Evolutionary conservation across 2,888 invertebrate genomes (phyloP), one percentile per base, ranked within the genome.

Genomic region (Lasioglossum marginatum): DNA sequence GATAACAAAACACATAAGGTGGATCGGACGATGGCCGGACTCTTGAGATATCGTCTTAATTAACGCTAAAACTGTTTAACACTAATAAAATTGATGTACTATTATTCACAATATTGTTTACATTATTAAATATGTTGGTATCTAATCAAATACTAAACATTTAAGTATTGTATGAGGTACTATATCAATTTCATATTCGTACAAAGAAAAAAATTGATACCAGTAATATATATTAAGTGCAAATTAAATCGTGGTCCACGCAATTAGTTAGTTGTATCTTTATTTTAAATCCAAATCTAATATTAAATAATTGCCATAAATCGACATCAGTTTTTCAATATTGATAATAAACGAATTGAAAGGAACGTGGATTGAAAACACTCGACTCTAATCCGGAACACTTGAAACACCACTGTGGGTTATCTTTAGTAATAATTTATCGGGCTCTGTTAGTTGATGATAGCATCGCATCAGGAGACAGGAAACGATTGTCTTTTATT

Each of bases 21-120:
- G 27, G 27, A 52, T 52, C 52, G 52, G 23, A 52, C 52, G 52
- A 52, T 52, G 23, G 52, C 52, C 52, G 52, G 23, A 23, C 31
- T 5, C 57, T 45, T 40, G 68, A 27, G 45, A 34, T 60, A 81
- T 74, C 60, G 77, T 81, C 27, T 37, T 37, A 48, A 60, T 81
- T n/a, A 71, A 37, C n/a, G 63, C 48, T 63, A 43, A n/a, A n/a
- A 3, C 10, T 57, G 57, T n/a, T n/a, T 10, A n/a, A n/a, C 57
- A 23, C 57, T 57, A 14, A 34, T 4, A 6, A 8, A 37, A 6
- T 37, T 1, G 37, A 37, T 6, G 6, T 37, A 8, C 37, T 6
- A 37, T 37, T 37, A 37, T 37, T 37, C 37, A 0, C 37, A 37
- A 37, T 8, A 37, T 37, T 6, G 8, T 37, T 37, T 8, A 37